Percentiles rank a stretch among this genome's conserved stretches.
Conservation (phyloP, 2,797 vertebrate species). For the Pogonophryne albipinna region DNA sequence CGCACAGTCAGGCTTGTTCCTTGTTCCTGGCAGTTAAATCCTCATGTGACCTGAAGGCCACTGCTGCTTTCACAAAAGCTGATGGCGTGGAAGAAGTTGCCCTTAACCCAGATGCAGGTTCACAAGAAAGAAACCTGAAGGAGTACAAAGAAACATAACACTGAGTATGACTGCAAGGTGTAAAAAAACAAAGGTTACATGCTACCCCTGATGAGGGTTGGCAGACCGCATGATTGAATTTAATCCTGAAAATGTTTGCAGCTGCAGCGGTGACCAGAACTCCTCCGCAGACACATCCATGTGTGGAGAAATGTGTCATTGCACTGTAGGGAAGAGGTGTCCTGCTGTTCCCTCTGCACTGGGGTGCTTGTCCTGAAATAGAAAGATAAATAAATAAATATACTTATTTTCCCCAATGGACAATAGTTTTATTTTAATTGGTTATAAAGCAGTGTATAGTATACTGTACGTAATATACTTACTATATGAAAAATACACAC, state of each 20-base stretch:
- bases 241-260: constrained; percentile 36
- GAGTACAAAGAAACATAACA: background rate
- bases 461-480: no score
- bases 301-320: constrained; percentile 32
- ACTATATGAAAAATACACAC: no score
- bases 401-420: no score
- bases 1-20: background rate
- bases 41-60: background rate
- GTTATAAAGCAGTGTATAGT: no score
- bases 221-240: constrained; percentile 45
- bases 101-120: background rate
- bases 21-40: background rate
- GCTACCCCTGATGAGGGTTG: constrained; percentile 45
- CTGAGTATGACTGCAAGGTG: constrained; percentile 1
- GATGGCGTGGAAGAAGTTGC: constrained; percentile 3
- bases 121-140: background rate
- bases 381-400: background rate
- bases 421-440: no score
- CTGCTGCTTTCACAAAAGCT: background rate
- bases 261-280: constrained; percentile 32
- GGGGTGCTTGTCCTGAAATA: constrained; percentile 23
- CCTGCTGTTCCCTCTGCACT: constrained; percentile 15
- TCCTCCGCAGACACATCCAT: constrained; percentile 31
- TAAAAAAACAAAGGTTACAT: constrained; percentile 4
- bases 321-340: constrained; percentile 8